Conservation (phyloP, 2,797 vertebrate genomes). For the Notamacropus eugenii region DNA sequence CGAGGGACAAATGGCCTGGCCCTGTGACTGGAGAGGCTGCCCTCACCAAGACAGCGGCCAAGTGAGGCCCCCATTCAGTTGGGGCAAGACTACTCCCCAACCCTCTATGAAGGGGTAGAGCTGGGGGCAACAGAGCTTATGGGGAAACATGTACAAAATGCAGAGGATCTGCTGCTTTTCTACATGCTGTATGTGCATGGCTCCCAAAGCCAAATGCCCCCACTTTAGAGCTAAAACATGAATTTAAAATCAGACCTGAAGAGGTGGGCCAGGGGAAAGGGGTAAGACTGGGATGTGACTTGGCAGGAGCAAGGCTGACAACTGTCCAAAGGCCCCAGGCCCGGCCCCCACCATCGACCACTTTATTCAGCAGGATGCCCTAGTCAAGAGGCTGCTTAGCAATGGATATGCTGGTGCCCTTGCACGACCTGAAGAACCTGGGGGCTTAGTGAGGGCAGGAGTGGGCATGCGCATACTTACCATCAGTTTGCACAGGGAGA, state of each 20-base stretch:
- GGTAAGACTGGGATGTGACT: neutral
- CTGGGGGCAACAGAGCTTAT: no score
- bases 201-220: no score
- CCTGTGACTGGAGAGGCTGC: no score
- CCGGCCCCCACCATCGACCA: neutral
- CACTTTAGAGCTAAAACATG: no score
- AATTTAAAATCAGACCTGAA: neutral
- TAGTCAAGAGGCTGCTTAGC: neutral
- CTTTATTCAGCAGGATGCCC: neutral
- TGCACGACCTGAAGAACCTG: no score
- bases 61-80: no score
- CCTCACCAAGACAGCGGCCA: neutral
- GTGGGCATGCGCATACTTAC: conserved; percentile 85
- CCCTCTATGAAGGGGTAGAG: no score
- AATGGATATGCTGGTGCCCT: no score
- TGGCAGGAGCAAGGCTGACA: neutral
- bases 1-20: neutral
- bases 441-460: neutral
- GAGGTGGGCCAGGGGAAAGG: neutral
- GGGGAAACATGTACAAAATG: no score
- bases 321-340: neutral
- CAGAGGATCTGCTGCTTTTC: neutral
- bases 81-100: rapidly evolving
- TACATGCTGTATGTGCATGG: no score
- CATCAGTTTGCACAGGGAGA: conserved; percentile 98